Base-by-base conservation (phyloP, 2,888 invertebrate species). In the Yponomeuta cagnagella region DNA sequence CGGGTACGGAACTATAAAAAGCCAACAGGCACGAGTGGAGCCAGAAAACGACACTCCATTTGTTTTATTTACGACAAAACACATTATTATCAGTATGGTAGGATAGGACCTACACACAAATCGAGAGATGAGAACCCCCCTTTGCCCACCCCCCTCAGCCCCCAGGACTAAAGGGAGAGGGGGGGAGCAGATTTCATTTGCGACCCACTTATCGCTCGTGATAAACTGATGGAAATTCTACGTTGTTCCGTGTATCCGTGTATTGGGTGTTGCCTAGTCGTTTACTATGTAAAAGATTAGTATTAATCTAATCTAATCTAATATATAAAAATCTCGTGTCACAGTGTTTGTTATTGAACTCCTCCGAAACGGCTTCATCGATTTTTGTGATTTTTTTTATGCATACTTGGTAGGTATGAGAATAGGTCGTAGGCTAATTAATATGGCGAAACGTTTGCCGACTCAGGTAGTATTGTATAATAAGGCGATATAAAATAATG, bases 151-250 rank as follows among this genome's bases (percentile, higher is more conserved):
- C 63, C 77, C 75, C 77, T 77, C 75, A 74, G 48, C 71, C 70
- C 72, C 71, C 72, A 65, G 23, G 72, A 70, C 65, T 68, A 33
- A 2, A 76, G 75, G 75, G 74, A 72, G 78, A 78, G 74, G 74
- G 73, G 78, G 78, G 72, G 74, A 75, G 77, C 78, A 66, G 48
- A 71, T 67, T 68, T 71, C 70, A 70, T 69, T 70, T 69, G 72
- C 72, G 87, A 85, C 87, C 88, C 81, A 87, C 82, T 85, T 87
- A 80, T 82, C 76, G 82, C 73, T 72, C 75, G 79, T 78, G 79
- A 82, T 85, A 80, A 80, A 82, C 81, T 80, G 81, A 82, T 80
- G 81, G 78, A 73, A 80, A 78, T 74, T 71, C 72, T 76, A 76
- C 72, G 72, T 74, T 74, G 74, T 74, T 73, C 73, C 73, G 74